Conservation (phyloP, 2,888 invertebrate species). For the Crossocerus cetratus region DNA sequence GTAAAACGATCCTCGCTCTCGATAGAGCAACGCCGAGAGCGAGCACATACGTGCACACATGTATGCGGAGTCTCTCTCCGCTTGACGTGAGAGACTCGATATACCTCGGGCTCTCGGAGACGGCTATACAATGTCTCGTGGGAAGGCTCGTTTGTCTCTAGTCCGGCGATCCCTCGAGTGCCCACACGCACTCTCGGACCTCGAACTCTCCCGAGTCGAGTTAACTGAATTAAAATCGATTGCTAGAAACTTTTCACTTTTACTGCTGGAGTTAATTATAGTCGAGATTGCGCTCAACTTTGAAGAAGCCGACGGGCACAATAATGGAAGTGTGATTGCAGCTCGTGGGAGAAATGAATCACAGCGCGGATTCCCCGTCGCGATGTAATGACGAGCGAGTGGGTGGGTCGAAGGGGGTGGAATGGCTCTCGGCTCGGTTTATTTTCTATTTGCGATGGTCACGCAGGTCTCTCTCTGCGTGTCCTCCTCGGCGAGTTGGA, state of each 20-base stretch:
- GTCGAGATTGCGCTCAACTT: no score
- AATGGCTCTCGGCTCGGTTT: not conserved
- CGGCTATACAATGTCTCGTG: constrained; percentile 58
- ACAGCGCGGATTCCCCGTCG: not conserved
- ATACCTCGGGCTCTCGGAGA: constrained; percentile 44
- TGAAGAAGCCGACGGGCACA: no score
- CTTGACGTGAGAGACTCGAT: constrained; percentile 48
- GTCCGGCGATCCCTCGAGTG: constrained; percentile 1
- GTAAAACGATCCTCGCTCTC: constrained; percentile 51
- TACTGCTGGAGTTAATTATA: no score
- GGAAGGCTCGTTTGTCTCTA: constrained; percentile 50
- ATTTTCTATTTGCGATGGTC: not conserved
- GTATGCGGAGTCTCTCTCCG: constrained; percentile 31
- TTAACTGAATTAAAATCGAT: no score
- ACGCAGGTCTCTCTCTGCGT: not conserved
- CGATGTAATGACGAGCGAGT: constrained; percentile 14
- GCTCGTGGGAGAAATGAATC: not conserved
- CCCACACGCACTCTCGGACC: constrained; percentile 4
- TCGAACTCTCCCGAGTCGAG: no score
- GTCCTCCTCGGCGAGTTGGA: not conserved
- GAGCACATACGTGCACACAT: no score
- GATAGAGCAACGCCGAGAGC: constrained; percentile 33
- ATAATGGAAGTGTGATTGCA: not conserved
- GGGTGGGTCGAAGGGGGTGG: not conserved
- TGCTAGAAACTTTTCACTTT: no score